phyloP scores from a whole-genome alignment of 2,797 vertebrate species.

The Danio choprae region DNA sequence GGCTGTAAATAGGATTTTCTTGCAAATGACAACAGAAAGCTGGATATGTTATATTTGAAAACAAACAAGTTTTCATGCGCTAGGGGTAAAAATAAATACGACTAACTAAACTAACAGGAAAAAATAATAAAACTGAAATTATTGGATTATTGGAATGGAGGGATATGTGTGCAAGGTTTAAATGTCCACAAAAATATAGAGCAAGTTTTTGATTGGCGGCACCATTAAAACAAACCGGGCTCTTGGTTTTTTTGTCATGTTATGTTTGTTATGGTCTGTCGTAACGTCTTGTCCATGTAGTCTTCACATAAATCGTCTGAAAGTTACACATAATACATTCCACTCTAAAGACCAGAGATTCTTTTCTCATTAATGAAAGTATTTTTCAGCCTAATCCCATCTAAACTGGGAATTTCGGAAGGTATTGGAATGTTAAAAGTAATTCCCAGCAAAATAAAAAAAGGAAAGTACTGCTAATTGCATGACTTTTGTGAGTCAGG shows the following conservation, averaged over 20 bases:
- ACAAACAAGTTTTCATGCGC: conserved; percentile 25
- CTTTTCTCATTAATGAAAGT: conserved; percentile 42
- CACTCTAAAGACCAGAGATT: conserved; percentile 51
- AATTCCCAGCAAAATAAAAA: not conserved
- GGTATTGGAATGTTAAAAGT: conserved; percentile 12
- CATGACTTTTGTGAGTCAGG: conserved; percentile 7
- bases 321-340: conserved; percentile 55
- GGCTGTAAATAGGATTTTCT: conserved; percentile 51
- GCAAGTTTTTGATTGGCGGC: not conserved
- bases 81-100: conserved; percentile 1
- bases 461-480: conserved; percentile 34
- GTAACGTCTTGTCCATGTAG: conserved; percentile 49
- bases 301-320: conserved; percentile 43
- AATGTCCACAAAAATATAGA: not conserved
- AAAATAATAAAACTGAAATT: not conserved
- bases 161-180: not conserved
- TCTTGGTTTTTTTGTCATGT: conserved; percentile 66
- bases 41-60: conserved; percentile 32
- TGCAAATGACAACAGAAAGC: conserved; percentile 39
- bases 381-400: conserved; percentile 35
- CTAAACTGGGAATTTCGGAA: conserved; percentile 37
- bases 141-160: not conserved
- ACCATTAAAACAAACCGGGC: conserved; percentile 50
- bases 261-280: conserved; percentile 56
- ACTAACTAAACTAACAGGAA: conserved; percentile 15